Conservation (phyloP, 2,113 vertebrate genomes). For the Diphyllodes magnificus region DNA sequence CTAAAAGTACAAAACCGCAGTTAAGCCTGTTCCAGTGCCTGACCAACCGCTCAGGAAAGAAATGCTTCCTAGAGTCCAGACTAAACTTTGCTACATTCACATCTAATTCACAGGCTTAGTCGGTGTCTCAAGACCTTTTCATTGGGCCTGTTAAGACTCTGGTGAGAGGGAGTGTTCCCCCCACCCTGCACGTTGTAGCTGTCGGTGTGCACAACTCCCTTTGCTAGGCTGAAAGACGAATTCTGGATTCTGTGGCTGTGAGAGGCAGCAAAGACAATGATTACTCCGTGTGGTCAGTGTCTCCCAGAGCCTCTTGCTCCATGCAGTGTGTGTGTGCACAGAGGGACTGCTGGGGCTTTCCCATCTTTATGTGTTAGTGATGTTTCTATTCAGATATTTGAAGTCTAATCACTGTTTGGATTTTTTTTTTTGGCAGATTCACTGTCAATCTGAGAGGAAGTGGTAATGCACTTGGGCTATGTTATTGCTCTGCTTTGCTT, state of each 20-base stretch:
- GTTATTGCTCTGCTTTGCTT: not conserved
- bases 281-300: not conserved
- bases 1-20: not conserved
- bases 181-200: rapidly evolving
- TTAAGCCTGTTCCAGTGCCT: not conserved
- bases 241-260: not conserved
- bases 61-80: not conserved
- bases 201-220: not conserved
- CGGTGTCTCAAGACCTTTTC: not conserved
- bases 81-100: not conserved
- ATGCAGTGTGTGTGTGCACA: not conserved
- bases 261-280: not conserved
- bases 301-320: not conserved
- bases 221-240: not conserved
- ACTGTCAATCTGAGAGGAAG: not conserved
- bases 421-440: not conserved
- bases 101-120: not conserved
- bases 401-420: not conserved
- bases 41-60: not conserved
- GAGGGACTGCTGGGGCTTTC: not conserved
- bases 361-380: not conserved
- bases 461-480: not conserved
- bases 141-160: not conserved
- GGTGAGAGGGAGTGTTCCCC: not conserved
- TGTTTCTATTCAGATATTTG: not conserved